phyloP scores from a whole-genome alignment of 2,113 vertebrate species.

The Psammodynastes pulverulentus region DNA sequence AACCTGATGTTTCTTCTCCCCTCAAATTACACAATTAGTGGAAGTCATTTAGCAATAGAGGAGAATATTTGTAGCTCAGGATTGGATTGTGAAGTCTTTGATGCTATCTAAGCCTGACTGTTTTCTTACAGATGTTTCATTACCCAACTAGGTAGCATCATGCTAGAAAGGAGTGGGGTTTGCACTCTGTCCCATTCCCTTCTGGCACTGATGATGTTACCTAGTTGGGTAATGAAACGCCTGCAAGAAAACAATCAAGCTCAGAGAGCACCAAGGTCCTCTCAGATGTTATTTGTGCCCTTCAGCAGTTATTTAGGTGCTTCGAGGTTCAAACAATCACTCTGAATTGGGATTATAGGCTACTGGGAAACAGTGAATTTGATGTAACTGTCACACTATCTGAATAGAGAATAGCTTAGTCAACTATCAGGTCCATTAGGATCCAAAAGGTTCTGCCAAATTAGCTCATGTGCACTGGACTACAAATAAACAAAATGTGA shows the following conservation, averaged over 20 bases:
- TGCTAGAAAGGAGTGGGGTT: no score
- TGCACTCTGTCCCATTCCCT: no score
- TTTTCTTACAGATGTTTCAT: no score
- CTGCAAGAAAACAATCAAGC: no score
- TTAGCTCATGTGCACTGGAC: background rate
- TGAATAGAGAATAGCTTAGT: background rate
- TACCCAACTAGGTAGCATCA: no score
- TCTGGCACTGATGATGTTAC: no score
- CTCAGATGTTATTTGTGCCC: background rate
- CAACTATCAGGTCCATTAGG: no score
- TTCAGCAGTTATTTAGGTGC: background rate
- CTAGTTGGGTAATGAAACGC: no score
- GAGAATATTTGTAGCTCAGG: no score
- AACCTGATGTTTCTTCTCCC: background rate
- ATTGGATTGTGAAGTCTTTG: background rate
- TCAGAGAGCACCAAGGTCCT: background rate
- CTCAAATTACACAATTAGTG: background rate
- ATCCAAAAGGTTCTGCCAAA: background rate
- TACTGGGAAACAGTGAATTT: background rate
- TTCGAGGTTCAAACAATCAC: background rate
- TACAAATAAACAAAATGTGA: background rate
- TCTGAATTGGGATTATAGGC: background rate
- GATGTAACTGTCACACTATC: background rate
- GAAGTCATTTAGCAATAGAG: background rate
- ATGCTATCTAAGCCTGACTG: background rate